Conservation (phyloP, 1,140 invertebrate genomes). For the Cyphomyrmex costatus region DNA sequence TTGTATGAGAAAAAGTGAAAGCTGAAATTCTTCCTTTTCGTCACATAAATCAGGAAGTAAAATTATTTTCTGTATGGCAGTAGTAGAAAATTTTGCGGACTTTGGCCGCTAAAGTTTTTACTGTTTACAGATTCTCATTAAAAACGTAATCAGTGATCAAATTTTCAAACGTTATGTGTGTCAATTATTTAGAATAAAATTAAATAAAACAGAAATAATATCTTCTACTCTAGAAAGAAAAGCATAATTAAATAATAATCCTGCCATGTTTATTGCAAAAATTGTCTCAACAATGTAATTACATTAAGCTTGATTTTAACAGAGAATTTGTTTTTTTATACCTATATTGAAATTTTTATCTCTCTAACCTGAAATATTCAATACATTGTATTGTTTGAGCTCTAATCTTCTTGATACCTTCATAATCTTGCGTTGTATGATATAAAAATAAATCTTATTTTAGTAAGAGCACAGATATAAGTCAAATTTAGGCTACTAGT, state of each 20-base stretch:
- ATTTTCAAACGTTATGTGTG: background rate
- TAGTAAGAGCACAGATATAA: background rate
- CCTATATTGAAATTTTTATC: background rate
- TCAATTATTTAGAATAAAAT: background rate
- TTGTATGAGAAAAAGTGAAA: constrained; percentile 40
- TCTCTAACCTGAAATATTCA: constrained; percentile 10
- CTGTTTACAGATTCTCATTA: background rate
- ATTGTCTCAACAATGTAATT: background rate
- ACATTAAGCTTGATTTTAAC: constrained; percentile 9
- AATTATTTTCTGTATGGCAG: constrained; percentile 11
- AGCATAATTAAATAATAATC: background rate
- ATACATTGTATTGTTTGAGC: background rate
- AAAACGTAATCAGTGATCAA: background rate
- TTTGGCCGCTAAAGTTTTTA: background rate
- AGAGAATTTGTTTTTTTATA: background rate
- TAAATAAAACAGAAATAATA: background rate
- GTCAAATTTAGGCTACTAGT: background rate
- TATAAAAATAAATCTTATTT: background rate
- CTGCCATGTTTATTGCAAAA: background rate
- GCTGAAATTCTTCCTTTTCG: constrained; percentile 30
- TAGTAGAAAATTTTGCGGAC: constrained; percentile 22
- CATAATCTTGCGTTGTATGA: background rate
- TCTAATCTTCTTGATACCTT: constrained; percentile 24
- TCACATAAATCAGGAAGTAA: constrained; percentile 44
- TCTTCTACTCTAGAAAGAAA: background rate